phyloP scores from a whole-genome alignment of 2,888 invertebrate species.

The Chrysolina americana region DNA sequence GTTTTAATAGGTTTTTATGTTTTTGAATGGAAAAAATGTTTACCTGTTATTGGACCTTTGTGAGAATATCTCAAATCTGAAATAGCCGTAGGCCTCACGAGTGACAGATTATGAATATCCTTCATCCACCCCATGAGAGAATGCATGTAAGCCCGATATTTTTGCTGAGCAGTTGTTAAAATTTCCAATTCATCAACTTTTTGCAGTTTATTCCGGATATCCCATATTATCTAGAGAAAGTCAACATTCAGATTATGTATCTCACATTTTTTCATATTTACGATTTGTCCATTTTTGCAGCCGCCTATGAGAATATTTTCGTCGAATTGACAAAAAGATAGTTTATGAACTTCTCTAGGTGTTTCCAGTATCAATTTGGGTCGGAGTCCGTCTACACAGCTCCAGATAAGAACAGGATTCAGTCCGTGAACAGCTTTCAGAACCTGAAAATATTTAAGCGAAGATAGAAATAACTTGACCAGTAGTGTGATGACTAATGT shows the following conservation, averaged over 20 bases:
- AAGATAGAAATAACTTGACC: too few species aligned
- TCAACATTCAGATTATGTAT: slow-evolving; percentile 76
- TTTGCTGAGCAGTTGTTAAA: slow-evolving; percentile 76
- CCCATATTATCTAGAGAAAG: slow-evolving; percentile 55
- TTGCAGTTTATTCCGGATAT: slow-evolving; percentile 56
- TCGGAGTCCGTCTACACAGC: slow-evolving; percentile 78
- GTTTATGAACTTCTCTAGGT: slow-evolving; percentile 76
- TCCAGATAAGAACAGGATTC: slow-evolving; percentile 83
- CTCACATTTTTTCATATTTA: slow-evolving; percentile 56
- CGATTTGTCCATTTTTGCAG: slow-evolving; percentile 79
- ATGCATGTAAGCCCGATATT: slow-evolving; percentile 74
- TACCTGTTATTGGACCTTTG: slow-evolving; percentile 72
- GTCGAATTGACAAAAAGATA: slow-evolving; percentile 80
- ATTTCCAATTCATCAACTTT: slow-evolving; percentile 75
- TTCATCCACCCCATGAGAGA: slow-evolving; percentile 78
- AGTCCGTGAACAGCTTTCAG: slow-evolving; percentile 72
- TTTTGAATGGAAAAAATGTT: background rate
- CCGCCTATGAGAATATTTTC: slow-evolving; percentile 82
- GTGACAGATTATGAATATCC: slow-evolving; percentile 73
- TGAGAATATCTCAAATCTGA: slow-evolving; percentile 76
- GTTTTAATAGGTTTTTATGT: too few species aligned
- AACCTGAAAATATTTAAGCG: slow-evolving; percentile 46
- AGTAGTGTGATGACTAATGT: too few species aligned
- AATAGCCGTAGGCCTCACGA: slow-evolving; percentile 75
- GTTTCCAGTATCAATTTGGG: slow-evolving; percentile 81